Conservation (phyloP, 2,113 vertebrate genomes). For the Cranoglanis bouderius region DNA sequence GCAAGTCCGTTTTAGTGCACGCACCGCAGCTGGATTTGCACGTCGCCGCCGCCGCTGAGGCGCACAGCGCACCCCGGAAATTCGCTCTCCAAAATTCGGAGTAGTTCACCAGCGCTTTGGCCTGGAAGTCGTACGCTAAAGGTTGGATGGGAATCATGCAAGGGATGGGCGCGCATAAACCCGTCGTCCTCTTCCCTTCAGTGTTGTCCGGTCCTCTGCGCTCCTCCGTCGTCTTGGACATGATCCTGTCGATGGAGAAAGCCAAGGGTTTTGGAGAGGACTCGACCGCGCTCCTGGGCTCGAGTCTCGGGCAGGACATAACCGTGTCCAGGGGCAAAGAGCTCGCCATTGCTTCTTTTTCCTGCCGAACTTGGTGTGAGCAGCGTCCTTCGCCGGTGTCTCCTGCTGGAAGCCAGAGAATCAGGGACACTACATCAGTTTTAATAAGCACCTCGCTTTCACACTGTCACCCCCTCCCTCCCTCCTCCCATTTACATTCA, state of each 20-base stretch:
- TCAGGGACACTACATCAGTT: constrained; percentile 84
- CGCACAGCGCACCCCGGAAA: constrained; percentile 80
- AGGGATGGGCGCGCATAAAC: constrained; percentile 89
- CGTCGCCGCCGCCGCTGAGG: constrained; percentile 74
- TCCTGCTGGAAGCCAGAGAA: constrained; percentile 86
- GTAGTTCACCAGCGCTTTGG: constrained; percentile 93
- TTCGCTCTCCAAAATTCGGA: constrained; percentile 94
- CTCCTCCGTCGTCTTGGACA: constrained; percentile 91
- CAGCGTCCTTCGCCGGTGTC: constrained; percentile 74
- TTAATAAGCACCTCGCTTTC: constrained; percentile 90
- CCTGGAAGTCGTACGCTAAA: constrained; percentile 87
- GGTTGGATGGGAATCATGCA: constrained; percentile 93
- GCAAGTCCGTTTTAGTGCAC: constrained; percentile 84
- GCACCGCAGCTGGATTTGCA: constrained; percentile 90
- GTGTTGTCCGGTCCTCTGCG: constrained; percentile 69
- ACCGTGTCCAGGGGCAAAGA: constrained; percentile 88
- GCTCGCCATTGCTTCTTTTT: constrained; percentile 80
- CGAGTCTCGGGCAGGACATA: constrained; percentile 83
- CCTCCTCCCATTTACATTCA: constrained; percentile 85
- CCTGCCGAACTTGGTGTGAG: constrained; percentile 76
- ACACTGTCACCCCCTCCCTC: constrained; percentile 70
- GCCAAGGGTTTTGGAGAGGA: constrained; percentile 90
- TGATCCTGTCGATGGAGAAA: constrained; percentile 99
- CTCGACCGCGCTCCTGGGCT: constrained; percentile 76
- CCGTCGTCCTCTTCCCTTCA: constrained; percentile 81